Conservation (phyloP, 2,797 vertebrate species). For the Neostethus bicornis region DNA sequence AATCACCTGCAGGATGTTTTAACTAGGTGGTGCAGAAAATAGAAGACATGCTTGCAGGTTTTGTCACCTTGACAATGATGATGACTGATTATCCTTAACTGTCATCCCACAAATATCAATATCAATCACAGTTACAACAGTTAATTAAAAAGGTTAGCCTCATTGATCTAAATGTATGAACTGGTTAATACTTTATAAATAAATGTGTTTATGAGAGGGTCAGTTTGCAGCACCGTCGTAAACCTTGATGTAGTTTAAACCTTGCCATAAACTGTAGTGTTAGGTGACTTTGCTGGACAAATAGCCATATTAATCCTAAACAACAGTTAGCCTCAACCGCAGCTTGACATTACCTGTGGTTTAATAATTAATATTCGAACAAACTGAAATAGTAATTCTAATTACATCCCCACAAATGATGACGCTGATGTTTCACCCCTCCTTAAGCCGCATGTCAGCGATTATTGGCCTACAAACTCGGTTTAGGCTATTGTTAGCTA, state of each 20-base stretch:
- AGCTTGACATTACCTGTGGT: not conserved
- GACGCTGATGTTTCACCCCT: conserved; percentile 1
- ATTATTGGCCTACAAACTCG: conserved; percentile 49
- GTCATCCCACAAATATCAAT: too few species aligned
- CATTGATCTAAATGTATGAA: not conserved
- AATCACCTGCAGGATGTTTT: not conserved
- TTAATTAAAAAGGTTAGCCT: too few species aligned
- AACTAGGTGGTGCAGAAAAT: not conserved
- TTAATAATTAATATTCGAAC: too few species aligned
- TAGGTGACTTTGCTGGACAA: not conserved
- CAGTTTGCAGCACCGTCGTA: not conserved
- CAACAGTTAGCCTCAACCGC: conserved; percentile 12
- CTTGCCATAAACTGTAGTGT: not conserved
- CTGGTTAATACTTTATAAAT: not conserved
- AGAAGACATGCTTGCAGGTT: conserved; percentile 12
- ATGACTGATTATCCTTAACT: too few species aligned
- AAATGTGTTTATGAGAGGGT: not conserved
- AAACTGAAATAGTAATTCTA: not conserved
- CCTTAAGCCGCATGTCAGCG: conserved; percentile 22
- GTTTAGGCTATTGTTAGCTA: conserved; percentile 53
- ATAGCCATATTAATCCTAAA: conserved; percentile 30
- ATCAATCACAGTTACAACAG: too few species aligned
- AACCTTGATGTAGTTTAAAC: not conserved
- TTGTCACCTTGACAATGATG: conserved; percentile 14
- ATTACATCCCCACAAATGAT: not conserved